phyloP scores from a whole-genome alignment of 2,888 invertebrate species.

The Drosophila pegasa region DNA sequence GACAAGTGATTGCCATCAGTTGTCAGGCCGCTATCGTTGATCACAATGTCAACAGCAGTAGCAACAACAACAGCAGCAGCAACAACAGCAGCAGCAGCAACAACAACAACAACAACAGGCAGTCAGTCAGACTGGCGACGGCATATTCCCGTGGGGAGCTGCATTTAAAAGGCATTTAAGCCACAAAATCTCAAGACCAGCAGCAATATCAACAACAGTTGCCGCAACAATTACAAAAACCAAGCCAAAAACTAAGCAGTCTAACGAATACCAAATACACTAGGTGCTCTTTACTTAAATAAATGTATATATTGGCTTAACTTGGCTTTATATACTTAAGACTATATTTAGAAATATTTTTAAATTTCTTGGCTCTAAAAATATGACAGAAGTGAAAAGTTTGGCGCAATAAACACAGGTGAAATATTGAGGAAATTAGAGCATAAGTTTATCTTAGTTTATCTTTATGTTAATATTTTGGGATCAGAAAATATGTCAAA shows the following conservation, averaged over 20 bases:
- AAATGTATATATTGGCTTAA: too few species aligned
- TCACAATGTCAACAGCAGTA: slow-evolving; percentile 78
- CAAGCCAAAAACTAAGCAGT: slow-evolving; percentile 10
- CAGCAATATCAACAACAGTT: slow-evolving; percentile 55
- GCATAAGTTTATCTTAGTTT: background rate
- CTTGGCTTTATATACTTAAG: too few species aligned
- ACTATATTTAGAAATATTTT: background rate
- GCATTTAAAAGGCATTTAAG: slow-evolving; percentile 80
- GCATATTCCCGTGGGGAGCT: slow-evolving; percentile 79
- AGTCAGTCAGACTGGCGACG: slow-evolving; percentile 67
- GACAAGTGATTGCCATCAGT: slow-evolving; percentile 80
- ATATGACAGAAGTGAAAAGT: too few species aligned
- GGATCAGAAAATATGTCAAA: background rate
- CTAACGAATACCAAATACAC: slow-evolving; percentile 41
- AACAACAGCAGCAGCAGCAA: slow-evolving; percentile 35
- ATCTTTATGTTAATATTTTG: background rate
- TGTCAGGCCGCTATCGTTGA: slow-evolving; percentile 80
- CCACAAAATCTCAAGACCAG: slow-evolving; percentile 75
- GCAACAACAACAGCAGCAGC: slow-evolving; percentile 43
- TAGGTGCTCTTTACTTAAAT: background rate
- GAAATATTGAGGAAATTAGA: background rate
- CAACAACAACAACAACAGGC: slow-evolving; percentile 45
- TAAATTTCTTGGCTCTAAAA: too few species aligned
- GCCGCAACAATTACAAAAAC: slow-evolving; percentile 69
- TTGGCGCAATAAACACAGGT: background rate